These are phyloP conservation scores for Halcyon chelicuti DNA, from an alignment of 2,797 vertebrate genomes.

Conservation along the genomic window DNA sequence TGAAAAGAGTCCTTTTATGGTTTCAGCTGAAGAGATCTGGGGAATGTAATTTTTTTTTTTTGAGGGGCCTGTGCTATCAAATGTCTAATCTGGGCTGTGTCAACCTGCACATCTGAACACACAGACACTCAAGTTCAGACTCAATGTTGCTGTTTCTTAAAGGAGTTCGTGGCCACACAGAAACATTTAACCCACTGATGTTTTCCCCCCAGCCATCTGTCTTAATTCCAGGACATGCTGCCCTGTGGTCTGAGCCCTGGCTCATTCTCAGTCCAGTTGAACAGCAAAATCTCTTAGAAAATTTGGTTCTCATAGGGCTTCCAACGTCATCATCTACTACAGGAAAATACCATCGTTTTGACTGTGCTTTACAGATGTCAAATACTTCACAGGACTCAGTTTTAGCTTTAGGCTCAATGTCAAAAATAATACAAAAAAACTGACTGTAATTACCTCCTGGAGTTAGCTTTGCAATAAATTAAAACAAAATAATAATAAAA, in stretches of 20 bases:
- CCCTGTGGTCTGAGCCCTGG: not conserved
- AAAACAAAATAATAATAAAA: not conserved
- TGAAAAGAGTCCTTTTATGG: not conserved
- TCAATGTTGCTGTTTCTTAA: not conserved
- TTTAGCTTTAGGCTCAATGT: slow-evolving; percentile 55
- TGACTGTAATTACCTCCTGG: slow-evolving; percentile 47
- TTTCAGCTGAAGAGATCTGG: not conserved
- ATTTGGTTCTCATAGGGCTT: not conserved
- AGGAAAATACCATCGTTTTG: slow-evolving; percentile 37
- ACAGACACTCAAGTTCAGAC: not conserved
- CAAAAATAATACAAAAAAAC: slow-evolving; percentile 58
- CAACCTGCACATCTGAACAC: not conserved
- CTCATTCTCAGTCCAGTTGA: not conserved
- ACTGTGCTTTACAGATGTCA: slow-evolving; percentile 35
- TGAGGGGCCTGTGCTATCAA: not conserved
- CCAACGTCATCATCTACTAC: not conserved
- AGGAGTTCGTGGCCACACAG: not conserved
- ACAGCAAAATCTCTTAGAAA: not conserved
- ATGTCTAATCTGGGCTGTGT: not conserved
- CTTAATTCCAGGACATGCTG: not conserved
- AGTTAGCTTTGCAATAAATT: slow-evolving; percentile 56
- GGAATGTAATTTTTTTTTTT: not conserved
- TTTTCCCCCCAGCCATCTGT: not conserved
- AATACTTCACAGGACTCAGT: not conserved
- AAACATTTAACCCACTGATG: not conserved